A percentile compares a stretch with the other conserved stretches of the same genome.
These are phyloP conservation scores for Mormyrops attenuatus DNA, from an alignment of 2,797 vertebrate species.

Conservation along the genomic window DNA sequence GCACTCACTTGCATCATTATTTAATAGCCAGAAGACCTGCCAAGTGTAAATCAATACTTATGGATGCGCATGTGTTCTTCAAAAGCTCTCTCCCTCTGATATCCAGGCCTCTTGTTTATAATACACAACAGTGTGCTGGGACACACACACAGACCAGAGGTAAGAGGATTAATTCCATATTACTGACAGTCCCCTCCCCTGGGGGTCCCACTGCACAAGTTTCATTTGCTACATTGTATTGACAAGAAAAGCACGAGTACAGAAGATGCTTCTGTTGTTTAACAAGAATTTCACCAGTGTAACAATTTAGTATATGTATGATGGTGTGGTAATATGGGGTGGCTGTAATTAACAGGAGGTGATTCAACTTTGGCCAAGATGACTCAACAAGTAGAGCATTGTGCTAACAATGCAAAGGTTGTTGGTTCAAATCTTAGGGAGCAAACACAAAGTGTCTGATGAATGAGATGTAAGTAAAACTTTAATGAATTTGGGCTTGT, in stretches of 20 bases:
- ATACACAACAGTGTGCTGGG: neutral
- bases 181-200: neutral
- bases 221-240: neutral
- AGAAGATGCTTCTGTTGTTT: neutral
- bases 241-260: neutral
- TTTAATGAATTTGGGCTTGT: neutral
- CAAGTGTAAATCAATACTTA: neutral
- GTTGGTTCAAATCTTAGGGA: neutral
- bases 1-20: neutral
- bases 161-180: neutral
- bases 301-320: neutral
- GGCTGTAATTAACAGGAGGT: neutral
- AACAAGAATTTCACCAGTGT: neutral
- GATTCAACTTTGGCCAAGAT: neutral
- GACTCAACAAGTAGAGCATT: neutral
- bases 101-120: neutral
- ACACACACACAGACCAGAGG: neutral
- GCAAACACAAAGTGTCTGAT: neutral
- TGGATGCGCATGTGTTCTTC: neutral
- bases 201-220: neutral
- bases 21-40: neutral
- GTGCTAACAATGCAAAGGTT: neutral
- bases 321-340: neutral
- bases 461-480: neutral
- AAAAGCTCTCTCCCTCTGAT: neutral